These are phyloP conservation scores for Mormyrus hasselquistii DNA, from an alignment of 2,797 vertebrate genomes.

Conservation along the genomic window DNA sequence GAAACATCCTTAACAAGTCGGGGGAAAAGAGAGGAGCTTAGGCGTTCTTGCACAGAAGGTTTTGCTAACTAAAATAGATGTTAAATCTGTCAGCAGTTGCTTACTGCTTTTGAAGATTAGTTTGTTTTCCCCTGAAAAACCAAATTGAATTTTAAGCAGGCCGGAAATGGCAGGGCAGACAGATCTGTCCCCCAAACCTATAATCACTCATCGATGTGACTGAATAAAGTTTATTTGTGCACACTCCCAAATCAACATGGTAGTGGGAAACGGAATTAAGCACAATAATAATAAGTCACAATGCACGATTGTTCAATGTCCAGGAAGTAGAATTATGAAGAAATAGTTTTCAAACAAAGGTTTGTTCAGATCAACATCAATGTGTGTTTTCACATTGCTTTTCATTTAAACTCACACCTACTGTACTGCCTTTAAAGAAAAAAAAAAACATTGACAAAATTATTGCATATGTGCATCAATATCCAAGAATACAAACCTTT, in stretches of 20 bases:
- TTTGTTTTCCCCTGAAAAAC: background rate
- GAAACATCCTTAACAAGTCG: background rate
- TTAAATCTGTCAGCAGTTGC: background rate
- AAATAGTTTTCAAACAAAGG: background rate
- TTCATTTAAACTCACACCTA: background rate
- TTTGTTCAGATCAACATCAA: background rate
- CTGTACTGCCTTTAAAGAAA: background rate
- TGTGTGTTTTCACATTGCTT: background rate
- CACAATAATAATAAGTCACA: background rate
- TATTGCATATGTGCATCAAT: background rate
- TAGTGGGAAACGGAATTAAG: background rate
- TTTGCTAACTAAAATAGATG: background rate
- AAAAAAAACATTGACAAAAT: background rate
- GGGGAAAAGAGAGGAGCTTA: background rate
- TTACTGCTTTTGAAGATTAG: background rate
- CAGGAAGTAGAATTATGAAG: background rate
- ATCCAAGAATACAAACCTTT: background rate
- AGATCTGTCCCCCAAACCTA: background rate
- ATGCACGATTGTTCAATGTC: background rate
- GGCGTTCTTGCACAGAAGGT: background rate
- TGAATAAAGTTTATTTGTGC: background rate
- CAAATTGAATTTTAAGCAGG: background rate
- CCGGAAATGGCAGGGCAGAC: background rate
- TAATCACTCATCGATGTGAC: background rate
- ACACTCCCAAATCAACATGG: background rate